Percentiles rank a stretch among this genome's conserved stretches.
phyloP scores from a whole-genome alignment of 2,888 invertebrate genomes.

The Ditula angustiorana region DNA sequence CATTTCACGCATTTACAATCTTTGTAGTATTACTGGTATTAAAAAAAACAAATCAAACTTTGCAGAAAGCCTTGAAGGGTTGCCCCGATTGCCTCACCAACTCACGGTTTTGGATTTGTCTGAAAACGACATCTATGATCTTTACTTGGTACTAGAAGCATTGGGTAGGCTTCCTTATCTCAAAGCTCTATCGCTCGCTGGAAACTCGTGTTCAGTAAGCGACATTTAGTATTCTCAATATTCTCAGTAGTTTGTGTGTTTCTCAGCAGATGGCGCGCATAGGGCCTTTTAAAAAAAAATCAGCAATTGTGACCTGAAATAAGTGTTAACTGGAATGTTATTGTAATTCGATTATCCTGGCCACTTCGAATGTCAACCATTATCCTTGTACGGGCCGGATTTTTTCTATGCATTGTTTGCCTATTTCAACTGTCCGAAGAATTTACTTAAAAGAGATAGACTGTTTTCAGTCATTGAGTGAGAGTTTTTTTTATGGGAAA shows the following conservation, averaged over 20 bases:
- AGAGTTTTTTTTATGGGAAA: too few relatives aligned
- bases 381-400: too few relatives aligned
- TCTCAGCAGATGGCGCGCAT: constrained; percentile 55
- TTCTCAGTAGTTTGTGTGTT: constrained; percentile 28
- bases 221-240: constrained; percentile 20
- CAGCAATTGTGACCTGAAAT: neutral
- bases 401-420: too few relatives aligned
- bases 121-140: constrained; percentile 85
- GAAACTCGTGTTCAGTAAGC: constrained; percentile 86
- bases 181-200: constrained; percentile 76
- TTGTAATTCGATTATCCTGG: too few relatives aligned
- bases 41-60: constrained; percentile 34
- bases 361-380: too few relatives aligned
- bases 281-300: neutral
- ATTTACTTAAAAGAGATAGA: too few relatives aligned
- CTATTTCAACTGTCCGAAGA: too few relatives aligned
- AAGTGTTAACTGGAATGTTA: too few relatives aligned
- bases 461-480: too few relatives aligned
- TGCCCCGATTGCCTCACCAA: constrained; percentile 56
- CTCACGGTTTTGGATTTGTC: constrained; percentile 80
- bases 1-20: neutral
- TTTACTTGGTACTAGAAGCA: constrained; percentile 69
- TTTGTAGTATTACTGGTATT: neutral
- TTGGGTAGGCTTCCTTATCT: constrained; percentile 68
- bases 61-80: constrained; percentile 56